Base-by-base conservation (phyloP, 2,797 vertebrate species). In the Scyliorhinus canicula region DNA sequence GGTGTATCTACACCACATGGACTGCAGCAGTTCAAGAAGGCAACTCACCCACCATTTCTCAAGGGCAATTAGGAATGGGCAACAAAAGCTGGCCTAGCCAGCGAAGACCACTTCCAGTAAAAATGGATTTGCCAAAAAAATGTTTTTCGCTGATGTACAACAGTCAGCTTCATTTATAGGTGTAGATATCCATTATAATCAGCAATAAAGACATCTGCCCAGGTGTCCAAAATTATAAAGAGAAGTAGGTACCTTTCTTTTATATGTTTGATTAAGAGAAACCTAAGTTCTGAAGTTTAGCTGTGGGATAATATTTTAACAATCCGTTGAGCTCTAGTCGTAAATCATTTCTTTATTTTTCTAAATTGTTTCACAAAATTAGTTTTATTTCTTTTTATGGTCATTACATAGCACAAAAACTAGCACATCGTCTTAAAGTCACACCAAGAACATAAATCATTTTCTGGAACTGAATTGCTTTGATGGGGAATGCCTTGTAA, bases 261-360 rank as follows among this genome's bases (percentile, higher is more conserved):
- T 82, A 40, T 6, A 85, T 14, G n/a, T 52, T 40, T 91, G 35
- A 91, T 44, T 67, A 67, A 67, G 60, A 44, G n/a, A 93, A 93
- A 24, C 26, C 69, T 71, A 31, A 71, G 69, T 71, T 90, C 16
- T 93, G 28, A 71, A 47, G 24, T 69, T 74, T 52, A n/a, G 28
- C 67, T 74, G 44, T 52, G 31, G 26, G 28, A 94, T 69, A 93
- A 93, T 31, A 21, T 69, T 31, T 71, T n/a, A 93, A 93, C 40
- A 71, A 74, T 52, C 67, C 47, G 35, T 94, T 94, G 47, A 94
- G n/a, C 28, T 44, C 35, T 31, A n/a, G 67, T 14, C 47, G 69
- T 71, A 94, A 52, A 74, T 35, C 2, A 69, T 94, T 94, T n/a
- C 47, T 93, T 52, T 71, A 71, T 52, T 74, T 69, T 90, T 60